Evolutionary conservation across 2,797 vertebrate species (phyloP), one percentile per base, ranked within the genome.

Genomic region (Zalophus californianus): DNA sequence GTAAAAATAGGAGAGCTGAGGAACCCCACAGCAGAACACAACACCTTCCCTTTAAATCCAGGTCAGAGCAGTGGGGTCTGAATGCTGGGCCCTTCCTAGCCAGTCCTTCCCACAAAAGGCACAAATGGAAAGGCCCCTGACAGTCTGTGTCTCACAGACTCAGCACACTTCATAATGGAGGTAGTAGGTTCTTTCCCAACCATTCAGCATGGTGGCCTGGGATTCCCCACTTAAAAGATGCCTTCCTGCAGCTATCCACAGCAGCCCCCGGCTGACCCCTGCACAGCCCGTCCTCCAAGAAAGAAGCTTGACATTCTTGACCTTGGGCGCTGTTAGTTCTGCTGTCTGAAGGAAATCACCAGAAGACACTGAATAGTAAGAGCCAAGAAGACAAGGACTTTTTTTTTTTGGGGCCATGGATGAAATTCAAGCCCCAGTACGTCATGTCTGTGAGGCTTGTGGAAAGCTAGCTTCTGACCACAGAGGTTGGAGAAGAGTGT

Each of bases 381-480:
- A 92, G 91, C 38, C 44, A 94, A 94, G 60, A 68, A 95, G 72
- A 88, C 5, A 32, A 62, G 91, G 35, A 77, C 50, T 91, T 56
- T 78, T 16, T 85, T 80, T 56, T 38, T 38, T 38, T n/a, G n/a
- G n/a, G 60, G 78, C 44, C 50, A 25, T 10, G n/a, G 66, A 68
- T 86, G 92, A 97, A 97, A 96, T 90, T 97, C 66, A 93, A 94
- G 64, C 84, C 27, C 29, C 29, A 77, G 7, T 68, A 56, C 1
- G 0, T 92, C 93, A 93, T 54, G 11, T 92, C 92, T 96, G 29
- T 94, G 70, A 97, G 84, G 77, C 18, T 70, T 96, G 50, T n/a
- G 60, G 80, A 95, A 86, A 94, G 87, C 66, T 91, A 75, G 72
- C 29, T 68, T 96, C 50, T 60, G 92, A 97, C 90, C 62, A 68